Conservation (phyloP, 2,888 invertebrate species). For the Andrena bucephala region DNA sequence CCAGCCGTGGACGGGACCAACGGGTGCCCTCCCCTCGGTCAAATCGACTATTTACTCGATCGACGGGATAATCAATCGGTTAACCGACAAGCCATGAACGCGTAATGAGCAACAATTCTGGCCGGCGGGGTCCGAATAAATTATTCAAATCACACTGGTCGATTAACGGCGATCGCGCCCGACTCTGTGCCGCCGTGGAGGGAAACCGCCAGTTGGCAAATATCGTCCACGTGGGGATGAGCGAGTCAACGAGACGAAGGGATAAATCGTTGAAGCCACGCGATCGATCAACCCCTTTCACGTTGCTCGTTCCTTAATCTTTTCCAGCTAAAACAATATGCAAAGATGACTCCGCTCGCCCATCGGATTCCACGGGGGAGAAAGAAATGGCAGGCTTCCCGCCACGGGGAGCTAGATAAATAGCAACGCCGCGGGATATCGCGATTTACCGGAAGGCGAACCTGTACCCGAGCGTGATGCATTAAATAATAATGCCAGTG, state of each 20-base stretch:
- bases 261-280: conserved; percentile 5
- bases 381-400: conserved; percentile 16
- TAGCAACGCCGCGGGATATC: conserved; percentile 43
- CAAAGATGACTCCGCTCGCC: background rate
- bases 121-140: conserved; percentile 56
- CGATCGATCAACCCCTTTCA: background rate
- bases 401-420: conserved; percentile 21
- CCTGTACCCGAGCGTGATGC: conserved; percentile 63
- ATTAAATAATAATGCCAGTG: conserved; percentile 78
- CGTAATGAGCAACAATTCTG: conserved; percentile 67
- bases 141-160: conserved; percentile 62
- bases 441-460: conserved; percentile 63
- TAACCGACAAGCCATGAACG: conserved; percentile 66
- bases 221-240: background rate
- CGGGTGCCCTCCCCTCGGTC: conserved; percentile 35
- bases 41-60: conserved; percentile 59
- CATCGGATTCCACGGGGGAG: background rate
- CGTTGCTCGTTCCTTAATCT: too few relatives aligned
- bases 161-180: conserved; percentile 50
- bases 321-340: too few relatives aligned
- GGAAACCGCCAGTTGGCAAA: conserved; percentile 30
- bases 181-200: conserved; percentile 17
- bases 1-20: conserved; percentile 1
- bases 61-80: conserved; percentile 65
- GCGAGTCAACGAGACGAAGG: background rate